Percentiles rank a stretch among this genome's conserved stretches.
These are phyloP conservation scores for Apotomis capreana DNA, from an alignment of 2,888 invertebrate species.

Conservation along the genomic window DNA sequence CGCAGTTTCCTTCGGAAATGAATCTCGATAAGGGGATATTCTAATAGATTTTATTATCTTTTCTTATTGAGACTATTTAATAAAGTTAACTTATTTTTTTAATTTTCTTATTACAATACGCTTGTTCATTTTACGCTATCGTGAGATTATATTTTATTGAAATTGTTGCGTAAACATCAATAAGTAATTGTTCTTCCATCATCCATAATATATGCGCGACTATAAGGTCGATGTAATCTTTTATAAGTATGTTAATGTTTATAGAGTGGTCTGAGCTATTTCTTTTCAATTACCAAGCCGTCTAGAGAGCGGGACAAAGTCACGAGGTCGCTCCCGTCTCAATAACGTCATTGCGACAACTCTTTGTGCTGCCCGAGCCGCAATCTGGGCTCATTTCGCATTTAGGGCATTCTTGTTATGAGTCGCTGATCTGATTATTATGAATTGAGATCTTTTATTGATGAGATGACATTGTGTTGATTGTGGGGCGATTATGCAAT, in stretches of 20 bases:
- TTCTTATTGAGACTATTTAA: slow-evolving; percentile 36
- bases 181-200: background rate
- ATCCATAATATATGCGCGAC: background rate
- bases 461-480: slow-evolving; percentile 16
- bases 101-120: background rate
- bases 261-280: slow-evolving; percentile 17
- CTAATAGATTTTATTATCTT: slow-evolving; percentile 51
- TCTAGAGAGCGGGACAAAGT: slow-evolving; percentile 77
- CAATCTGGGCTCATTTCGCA: slow-evolving; percentile 18
- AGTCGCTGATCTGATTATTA: slow-evolving; percentile 25
- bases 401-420: slow-evolving; percentile 17
- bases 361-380: slow-evolving; percentile 27
- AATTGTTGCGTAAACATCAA: background rate
- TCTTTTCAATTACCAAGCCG: slow-evolving; percentile 56
- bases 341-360: slow-evolving; percentile 49
- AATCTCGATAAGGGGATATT: slow-evolving; percentile 50
- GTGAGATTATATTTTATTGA: background rate
- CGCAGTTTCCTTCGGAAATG: slow-evolving; percentile 52
- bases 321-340: slow-evolving; percentile 65
- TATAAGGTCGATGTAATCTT: background rate
- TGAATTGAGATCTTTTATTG: slow-evolving; percentile 12
- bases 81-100: slow-evolving; percentile 5
- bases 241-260: slow-evolving; percentile 18
- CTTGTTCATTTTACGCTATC: slow-evolving; percentile 5
- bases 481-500: slow-evolving; percentile 1